Conservation (phyloP, 2,888 invertebrate genomes). For the Hedya salicella region DNA sequence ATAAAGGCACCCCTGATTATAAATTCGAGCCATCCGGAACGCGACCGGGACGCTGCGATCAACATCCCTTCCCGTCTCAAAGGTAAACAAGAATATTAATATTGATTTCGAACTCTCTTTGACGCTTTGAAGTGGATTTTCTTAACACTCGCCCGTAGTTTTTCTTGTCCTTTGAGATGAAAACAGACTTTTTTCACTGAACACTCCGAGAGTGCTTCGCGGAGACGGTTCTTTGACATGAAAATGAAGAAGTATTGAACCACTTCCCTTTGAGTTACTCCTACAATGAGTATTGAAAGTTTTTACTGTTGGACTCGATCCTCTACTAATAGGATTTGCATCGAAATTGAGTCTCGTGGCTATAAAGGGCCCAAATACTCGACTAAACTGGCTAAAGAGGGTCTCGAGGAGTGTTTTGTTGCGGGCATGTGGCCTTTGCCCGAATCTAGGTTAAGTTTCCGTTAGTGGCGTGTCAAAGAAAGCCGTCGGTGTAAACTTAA, state of each 20-base stretch:
- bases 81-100: conserved; percentile 82
- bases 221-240: conserved; percentile 56
- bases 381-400: conserved; percentile 20
- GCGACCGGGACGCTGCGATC: conserved; percentile 60
- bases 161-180: conserved; percentile 71
- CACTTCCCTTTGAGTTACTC: conserved; percentile 28
- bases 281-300: conserved; percentile 27
- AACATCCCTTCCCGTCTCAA: conserved; percentile 70
- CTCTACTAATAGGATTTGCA: conserved; percentile 38
- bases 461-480: conserved; percentile 50
- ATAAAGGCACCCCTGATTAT: conserved; percentile 78
- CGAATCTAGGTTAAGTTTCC: conserved; percentile 54
- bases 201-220: conserved; percentile 46
- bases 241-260: conserved; percentile 51
- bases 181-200: conserved; percentile 56
- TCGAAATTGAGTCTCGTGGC: conserved; percentile 18
- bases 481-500: conserved; percentile 50
- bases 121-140: conserved; percentile 74
- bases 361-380: background rate
- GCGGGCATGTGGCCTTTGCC: conserved; percentile 42
- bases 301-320: conserved; percentile 15
- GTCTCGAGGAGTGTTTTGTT: conserved; percentile 19
- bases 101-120: conserved; percentile 78
- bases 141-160: conserved; percentile 65
- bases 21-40: conserved; percentile 73